Evolutionary conservation across 2,797 vertebrate species (phyloP).

Genomic region (Spinibarbus caldwelli): DNA sequence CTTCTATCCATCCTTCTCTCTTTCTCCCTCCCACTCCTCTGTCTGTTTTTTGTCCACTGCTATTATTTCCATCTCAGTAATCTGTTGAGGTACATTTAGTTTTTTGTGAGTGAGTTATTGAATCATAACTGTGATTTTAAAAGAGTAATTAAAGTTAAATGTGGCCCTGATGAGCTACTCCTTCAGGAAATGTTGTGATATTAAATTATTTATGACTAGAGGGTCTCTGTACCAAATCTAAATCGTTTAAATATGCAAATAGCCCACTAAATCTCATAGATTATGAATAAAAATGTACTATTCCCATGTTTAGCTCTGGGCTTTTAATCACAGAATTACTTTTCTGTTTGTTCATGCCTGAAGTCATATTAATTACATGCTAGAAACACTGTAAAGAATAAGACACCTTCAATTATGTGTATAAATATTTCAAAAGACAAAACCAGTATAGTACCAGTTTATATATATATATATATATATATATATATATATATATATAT

Average conservation of each 20-base stretch:
- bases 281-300: constrained; percentile 76
- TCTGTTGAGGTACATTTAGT: constrained; percentile 88
- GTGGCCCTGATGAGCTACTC: constrained; percentile 79
- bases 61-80: constrained; percentile 61
- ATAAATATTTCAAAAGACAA: constrained; percentile 24
- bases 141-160: constrained; percentile 92
- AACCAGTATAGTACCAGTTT: background rate
- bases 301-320: constrained; percentile 60
- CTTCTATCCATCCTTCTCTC: constrained; percentile 31
- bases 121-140: constrained; percentile 86
- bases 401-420: constrained; percentile 84
- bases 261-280: constrained; percentile 79
- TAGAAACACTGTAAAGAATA: constrained; percentile 83
- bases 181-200: constrained; percentile 80
- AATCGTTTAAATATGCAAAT: constrained; percentile 83
- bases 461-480: too few species aligned
- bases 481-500: too few species aligned
- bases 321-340: constrained; percentile 76
- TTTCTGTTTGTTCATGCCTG: constrained; percentile 78
- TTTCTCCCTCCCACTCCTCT: constrained; percentile 26
- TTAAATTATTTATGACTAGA: constrained; percentile 85
- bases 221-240: constrained; percentile 82
- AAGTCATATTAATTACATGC: constrained; percentile 86
- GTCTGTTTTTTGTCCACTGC: constrained; percentile 45
- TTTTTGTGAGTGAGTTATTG: constrained; percentile 86